Evolutionary conservation across 1,140 invertebrate genomes (phyloP).

Genomic region (Artemia franciscana): DNA sequence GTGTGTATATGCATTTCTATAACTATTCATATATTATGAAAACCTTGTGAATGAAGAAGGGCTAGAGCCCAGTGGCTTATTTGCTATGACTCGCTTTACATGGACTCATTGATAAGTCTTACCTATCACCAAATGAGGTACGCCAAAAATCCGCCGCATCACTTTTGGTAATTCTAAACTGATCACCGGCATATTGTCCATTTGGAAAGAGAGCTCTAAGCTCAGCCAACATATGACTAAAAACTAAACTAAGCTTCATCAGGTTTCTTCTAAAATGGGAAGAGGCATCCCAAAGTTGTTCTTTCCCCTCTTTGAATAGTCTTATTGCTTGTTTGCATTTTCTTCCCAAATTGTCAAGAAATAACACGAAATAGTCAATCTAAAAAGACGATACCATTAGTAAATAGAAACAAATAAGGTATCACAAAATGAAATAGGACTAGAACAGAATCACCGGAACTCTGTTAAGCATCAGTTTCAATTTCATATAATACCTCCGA

Average conservation of each 20-base stretch:
- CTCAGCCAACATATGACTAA: conserved; percentile 99
- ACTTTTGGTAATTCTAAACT: conserved; percentile 94
- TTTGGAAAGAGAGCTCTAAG: conserved; percentile 92
- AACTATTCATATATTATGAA: too few relatives aligned
- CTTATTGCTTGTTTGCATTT: conserved; percentile 97
- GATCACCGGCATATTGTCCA: conserved; percentile 82
- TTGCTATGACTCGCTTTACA: too few relatives aligned
- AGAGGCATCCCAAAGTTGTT: conserved; percentile 95
- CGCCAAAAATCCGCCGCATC: conserved; percentile 98
- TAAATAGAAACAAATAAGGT: too few relatives aligned
- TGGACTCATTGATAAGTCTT: conserved; percentile 18
- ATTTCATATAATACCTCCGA: too few relatives aligned
- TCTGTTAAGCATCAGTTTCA: too few relatives aligned
- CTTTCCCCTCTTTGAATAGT: conserved; percentile 91
- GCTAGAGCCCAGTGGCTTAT: too few relatives aligned
- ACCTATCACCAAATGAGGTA: conserved; percentile 87
- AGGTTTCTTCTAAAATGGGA: conserved; percentile 84
- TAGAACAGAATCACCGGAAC: too few relatives aligned
- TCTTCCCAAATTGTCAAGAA: conserved; percentile 90
- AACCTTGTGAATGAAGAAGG: too few relatives aligned
- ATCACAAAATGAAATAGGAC: too few relatives aligned
- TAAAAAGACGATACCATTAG: too few relatives aligned
- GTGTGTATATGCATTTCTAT: background rate
- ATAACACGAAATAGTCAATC: conserved; percentile 78
- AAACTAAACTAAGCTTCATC: conserved; percentile 92